Evolutionary conservation across 2,888 invertebrate species (phyloP).

Genomic region (Orthonevra nobilis): DNA sequence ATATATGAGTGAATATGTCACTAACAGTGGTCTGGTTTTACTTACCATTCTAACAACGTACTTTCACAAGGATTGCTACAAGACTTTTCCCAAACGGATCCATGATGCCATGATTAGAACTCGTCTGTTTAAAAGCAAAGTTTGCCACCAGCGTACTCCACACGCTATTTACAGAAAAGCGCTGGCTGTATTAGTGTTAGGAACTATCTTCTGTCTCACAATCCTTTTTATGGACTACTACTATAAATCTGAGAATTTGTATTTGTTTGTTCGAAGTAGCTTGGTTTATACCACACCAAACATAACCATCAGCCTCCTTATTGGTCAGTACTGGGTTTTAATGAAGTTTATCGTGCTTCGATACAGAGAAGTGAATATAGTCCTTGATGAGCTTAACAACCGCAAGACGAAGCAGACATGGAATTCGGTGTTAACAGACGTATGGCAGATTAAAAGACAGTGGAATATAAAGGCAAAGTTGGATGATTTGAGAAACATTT

Average conservation of each 20-base stretch:
- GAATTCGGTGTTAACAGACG: too few relatives aligned
- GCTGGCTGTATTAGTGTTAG: not conserved
- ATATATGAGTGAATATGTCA: constrained; percentile 70
- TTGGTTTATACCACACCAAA: constrained; percentile 71
- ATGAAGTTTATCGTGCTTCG: constrained; percentile 56
- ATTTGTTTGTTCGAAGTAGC: constrained; percentile 40
- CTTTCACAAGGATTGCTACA: constrained; percentile 34
- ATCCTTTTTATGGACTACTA: constrained; percentile 56
- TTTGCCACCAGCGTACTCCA: not conserved
- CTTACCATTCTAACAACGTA: constrained; percentile 51
- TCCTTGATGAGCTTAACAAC: constrained; percentile 37
- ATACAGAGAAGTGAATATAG: constrained; percentile 47
- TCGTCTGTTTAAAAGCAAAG: constrained; percentile 16
- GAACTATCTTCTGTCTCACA: not conserved
- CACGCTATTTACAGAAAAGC: not conserved
- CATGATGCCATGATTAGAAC: constrained; percentile 20
- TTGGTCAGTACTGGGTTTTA: constrained; percentile 72
- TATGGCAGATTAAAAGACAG: not conserved
- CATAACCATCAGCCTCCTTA: constrained; percentile 62
- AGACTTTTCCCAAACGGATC: constrained; percentile 13
- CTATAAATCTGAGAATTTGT: constrained; percentile 16
- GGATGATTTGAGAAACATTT: constrained; percentile 27
- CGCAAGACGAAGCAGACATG: too few relatives aligned
- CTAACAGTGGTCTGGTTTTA: constrained; percentile 63
- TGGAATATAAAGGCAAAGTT: constrained; percentile 10